A percentile compares a stretch with the other conserved stretches of the same genome.
Conservation (phyloP, 1,140 invertebrate genomes). For the Drosophila equinoxialis region DNA sequence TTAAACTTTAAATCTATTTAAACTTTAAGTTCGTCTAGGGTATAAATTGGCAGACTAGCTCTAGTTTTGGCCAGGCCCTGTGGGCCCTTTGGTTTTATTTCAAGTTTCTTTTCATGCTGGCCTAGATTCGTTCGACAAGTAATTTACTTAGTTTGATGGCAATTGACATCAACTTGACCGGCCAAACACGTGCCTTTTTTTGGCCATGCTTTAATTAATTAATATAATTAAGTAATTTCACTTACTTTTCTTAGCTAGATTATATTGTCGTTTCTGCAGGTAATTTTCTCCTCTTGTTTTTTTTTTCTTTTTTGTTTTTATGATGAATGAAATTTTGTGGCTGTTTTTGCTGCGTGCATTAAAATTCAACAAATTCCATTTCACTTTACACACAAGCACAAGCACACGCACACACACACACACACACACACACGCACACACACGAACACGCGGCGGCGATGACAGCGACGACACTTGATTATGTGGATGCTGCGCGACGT, state of each 20-base stretch:
- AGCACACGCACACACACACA: slow-evolving; percentile 10
- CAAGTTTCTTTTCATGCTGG: neutral
- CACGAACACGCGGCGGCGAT: neutral
- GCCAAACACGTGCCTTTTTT: slow-evolving; percentile 25
- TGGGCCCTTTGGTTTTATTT: neutral
- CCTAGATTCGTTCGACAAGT: neutral
- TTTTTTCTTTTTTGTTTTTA: slow-evolving; percentile 31
- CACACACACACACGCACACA: slow-evolving; percentile 18
- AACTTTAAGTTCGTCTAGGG: no score
- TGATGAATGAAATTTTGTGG: slow-evolving; percentile 55
- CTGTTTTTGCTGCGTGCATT: slow-evolving; percentile 61
- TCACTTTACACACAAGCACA: slow-evolving; percentile 57
- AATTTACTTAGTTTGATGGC: neutral
- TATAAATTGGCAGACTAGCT: no score
- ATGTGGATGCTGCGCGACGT: slow-evolving; percentile 29
- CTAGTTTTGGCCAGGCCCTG: no score
- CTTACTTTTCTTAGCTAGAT: slow-evolving; percentile 41
- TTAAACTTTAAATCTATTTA: no score
- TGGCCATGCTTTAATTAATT: slow-evolving; percentile 19
- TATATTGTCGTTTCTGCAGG: slow-evolving; percentile 19
- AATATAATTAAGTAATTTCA: slow-evolving; percentile 21
- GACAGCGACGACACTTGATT: slow-evolving; percentile 9
- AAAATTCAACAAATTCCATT: slow-evolving; percentile 77
- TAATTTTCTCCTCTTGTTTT: slow-evolving; percentile 54
- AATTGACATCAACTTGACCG: neutral